Base-by-base conservation (phyloP, 2,797 vertebrate genomes). In the Sylvilagus floridanus region DNA sequence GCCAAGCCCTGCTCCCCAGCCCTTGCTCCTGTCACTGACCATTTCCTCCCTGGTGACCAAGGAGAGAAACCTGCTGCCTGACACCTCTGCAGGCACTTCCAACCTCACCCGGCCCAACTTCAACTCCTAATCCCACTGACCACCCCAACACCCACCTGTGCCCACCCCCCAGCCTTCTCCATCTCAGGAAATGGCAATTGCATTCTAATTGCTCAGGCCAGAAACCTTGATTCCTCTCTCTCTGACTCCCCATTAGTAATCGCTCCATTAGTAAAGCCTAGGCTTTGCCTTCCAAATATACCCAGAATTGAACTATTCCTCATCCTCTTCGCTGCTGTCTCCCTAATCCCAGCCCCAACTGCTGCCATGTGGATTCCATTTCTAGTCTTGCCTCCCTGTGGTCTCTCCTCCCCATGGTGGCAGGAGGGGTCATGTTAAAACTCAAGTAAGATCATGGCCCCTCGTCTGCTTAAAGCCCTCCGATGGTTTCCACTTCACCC, bases 121-220 rank as follows among this genome's bases (percentile, higher is more conserved):
- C 72, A 75, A 96, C 37, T 77, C 17, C 69, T 82, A 73, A 86
- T 69, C 37, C 88, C 73, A 72, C 62, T 54, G 72, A n/a, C 63
- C 32, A 28, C 42, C 63, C 32, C 9, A 79, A 42, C 66, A 76
- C 37, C 65, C 8, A 42, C 4, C 72, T 82, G 47, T 52, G 19
- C 54, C 54, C 28, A 10, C 19, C 22, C 13, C 52, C 4, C 0
- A 12, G 4, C 54, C 60, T 69, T 78, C n/a, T 52, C 47, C 42
- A 2, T 62, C 65, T 83, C 50, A 22, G n/a, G 42, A 73, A 88
- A 63, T 42, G 86, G 65, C n/a, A 88, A 92, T 72, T 30, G 16
- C 42, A 30, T 89, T 81, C 66, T 42, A 66, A 62, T 12, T 62
- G 9, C 62, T 91, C 26, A 50, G 68, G 35, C 17, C 79, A 79